Evolutionary conservation across 2,797 vertebrate genomes (phyloP), one percentile per base, ranked within the genome.

Genomic region (Petrocephalus schoutedeni): DNA sequence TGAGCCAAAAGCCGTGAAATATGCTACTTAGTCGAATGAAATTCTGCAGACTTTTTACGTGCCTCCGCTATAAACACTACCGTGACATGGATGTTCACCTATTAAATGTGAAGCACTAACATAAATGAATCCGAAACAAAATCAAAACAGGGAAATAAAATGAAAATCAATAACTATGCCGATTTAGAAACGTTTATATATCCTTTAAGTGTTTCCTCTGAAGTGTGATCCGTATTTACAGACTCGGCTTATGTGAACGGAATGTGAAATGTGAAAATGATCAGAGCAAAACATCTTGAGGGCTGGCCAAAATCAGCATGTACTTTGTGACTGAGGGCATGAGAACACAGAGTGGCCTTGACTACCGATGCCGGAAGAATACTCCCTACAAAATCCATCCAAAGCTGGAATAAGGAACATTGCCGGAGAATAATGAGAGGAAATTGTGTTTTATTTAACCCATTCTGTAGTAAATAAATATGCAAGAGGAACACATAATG

Each of bases 281-380:
- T 36, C 12, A 49, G 74, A 49, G 41, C 74, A 80, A 80, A 80
- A 80, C 74, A 49, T n/a, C 16, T 8, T 16, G 16, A 49, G 41
- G 36, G 74, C 16, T 92, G 94, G 95, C 95, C 95, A 96, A 95
- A 96, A 95, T 95, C 96, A 90, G 45, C 74, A 80, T 96, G 96
- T 97, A 94, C 96, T 96, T 96, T 96, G 94, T 93, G 92, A 94
- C 93, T 95, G 94, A 94, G 95, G 93, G 91, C 93, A 92, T 91
- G 92, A 94, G 95, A 96, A 95, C 94, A 93, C 1, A 88, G 86
- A 53, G 86, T 93, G 95, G 94, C 96, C 95, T 96, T 96, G 94
- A 94, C 91, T 90, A 87, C 87, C 36, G 0, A 93, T 90, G 93
- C 90, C 89, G 88, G 93, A 93, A 91, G 86, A 89, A 94, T 91